These are phyloP conservation scores for Clunio marinus DNA, from an alignment of 2,888 invertebrate species.

Conservation along the genomic window DNA sequence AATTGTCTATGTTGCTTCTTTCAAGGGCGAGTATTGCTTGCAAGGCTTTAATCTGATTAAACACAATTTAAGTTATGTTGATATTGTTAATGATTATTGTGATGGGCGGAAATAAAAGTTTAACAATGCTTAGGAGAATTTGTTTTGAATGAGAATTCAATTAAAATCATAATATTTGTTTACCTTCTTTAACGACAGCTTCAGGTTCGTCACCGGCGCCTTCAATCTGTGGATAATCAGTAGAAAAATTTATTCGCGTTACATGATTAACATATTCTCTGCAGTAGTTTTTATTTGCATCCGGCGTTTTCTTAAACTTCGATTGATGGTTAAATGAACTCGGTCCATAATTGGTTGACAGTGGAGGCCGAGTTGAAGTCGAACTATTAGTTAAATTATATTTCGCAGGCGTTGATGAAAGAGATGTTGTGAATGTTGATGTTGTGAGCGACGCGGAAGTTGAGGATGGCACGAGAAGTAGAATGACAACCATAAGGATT, in stretches of 20 bases:
- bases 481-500: conserved; percentile 51
- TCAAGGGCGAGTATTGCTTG: not conserved
- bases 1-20: not conserved
- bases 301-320: not conserved
- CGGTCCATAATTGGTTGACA: conserved; percentile 8
- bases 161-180: too few relatives aligned
- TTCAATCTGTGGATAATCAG: conserved; percentile 55
- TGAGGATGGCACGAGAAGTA: conserved; percentile 51
- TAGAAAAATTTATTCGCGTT: conserved; percentile 53
- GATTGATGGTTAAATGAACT: conserved; percentile 30
- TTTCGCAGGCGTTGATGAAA: conserved; percentile 17
- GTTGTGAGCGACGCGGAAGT: conserved; percentile 40
- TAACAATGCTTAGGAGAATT: too few relatives aligned
- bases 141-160: too few relatives aligned
- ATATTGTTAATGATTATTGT: too few relatives aligned
- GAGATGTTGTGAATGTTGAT: conserved; percentile 19
- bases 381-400: conserved; percentile 17
- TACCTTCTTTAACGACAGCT: conserved; percentile 86
- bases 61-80: too few relatives aligned
- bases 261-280: conserved; percentile 49
- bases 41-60: too few relatives aligned
- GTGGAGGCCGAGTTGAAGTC: not conserved
- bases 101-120: too few relatives aligned
- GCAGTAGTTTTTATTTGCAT: conserved; percentile 30
- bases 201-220: conserved; percentile 71